Base-by-base conservation (phyloP, 2,113 vertebrate species). In the Pseudonaja textilis region DNA sequence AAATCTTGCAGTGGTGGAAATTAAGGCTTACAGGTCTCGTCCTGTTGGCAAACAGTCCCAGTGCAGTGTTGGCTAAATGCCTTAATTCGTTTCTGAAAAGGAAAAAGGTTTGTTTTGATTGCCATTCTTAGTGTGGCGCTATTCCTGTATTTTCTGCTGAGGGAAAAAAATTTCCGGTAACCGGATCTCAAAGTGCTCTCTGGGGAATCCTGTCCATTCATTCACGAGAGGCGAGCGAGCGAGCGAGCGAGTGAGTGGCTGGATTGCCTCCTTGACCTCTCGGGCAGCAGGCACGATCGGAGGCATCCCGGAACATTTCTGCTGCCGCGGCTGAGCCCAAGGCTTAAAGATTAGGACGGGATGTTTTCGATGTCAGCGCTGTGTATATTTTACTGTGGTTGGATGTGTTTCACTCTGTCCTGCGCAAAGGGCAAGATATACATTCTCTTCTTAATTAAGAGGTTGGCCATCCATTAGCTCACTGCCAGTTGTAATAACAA, bases 171-270 rank as follows among this genome's bases (percentile, higher is more conserved):
- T 94, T 1, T 57, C 89, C 96, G 93, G 96, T 96, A 93, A 93
- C 96, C 94, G 95, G 92, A 96, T 93, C 94, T 69, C 92, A 22
- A 94, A 91, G 94, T 42, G 93, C 93, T 3, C 34, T 9, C 92
- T 91, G 91, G 93, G 89, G 34, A 85, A 85, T 91, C 93, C 92
- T 93, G 94, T 94, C 81, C 55, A 94, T 94, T 96, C 96, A 95
- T 95, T 91, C 95, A 94, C 93, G 95, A 93, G 94, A 89, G 94
- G 59, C 95, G 95, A 95, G 93, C 89, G 55, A 93, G 90, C 45
- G 5, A 45, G 59, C 95, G 95, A 95, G 93, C 89, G 55, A 93
- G 90, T 5, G 5, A 45, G 4, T 50, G 7, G 88, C 92, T 96
- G 88, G 54, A 90, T 64, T 54, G 81, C 94, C 92, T 50, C 90